These are phyloP conservation scores for Strix aluco DNA, from an alignment of 2,113 vertebrate species.

Conservation along the genomic window DNA sequence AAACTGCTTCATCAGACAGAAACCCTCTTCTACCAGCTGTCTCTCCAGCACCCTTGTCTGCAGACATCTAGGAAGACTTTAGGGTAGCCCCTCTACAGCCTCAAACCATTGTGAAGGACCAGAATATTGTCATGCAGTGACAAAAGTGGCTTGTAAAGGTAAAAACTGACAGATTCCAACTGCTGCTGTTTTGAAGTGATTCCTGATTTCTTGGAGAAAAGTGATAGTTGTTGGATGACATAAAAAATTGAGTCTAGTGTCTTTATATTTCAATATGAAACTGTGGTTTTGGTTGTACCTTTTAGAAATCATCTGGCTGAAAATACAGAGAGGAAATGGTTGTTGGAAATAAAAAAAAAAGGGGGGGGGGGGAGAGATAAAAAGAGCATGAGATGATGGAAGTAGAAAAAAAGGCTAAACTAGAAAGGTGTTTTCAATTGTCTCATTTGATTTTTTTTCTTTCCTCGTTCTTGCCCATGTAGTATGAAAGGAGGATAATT, in stretches of 20 bases:
- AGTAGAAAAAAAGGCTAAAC: neutral
- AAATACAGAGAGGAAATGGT: neutral
- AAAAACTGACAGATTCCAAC: neutral
- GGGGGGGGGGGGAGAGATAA: rapidly evolving
- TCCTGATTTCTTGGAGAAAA: neutral
- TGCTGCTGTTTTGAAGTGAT: neutral
- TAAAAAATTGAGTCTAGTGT: neutral
- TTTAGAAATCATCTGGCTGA: neutral
- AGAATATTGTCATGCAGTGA: neutral
- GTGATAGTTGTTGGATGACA: neutral
- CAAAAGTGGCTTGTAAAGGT: neutral
- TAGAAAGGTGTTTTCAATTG: neutral
- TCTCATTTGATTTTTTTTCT: neutral
- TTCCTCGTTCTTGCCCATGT: neutral
- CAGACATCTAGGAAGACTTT: neutral
- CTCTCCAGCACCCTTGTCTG: neutral
- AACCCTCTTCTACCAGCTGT: neutral
- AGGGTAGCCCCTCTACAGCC: neutral
- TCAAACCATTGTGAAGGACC: neutral
- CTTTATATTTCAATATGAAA: neutral
- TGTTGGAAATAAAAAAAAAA: neutral
- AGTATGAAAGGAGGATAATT: neutral
- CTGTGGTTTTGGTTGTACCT: neutral
- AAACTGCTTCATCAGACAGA: neutral
- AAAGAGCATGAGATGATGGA: neutral